These are phyloP conservation scores for Thunnus albacares DNA, from an alignment of 2,797 vertebrate species.

Conservation along the genomic window DNA sequence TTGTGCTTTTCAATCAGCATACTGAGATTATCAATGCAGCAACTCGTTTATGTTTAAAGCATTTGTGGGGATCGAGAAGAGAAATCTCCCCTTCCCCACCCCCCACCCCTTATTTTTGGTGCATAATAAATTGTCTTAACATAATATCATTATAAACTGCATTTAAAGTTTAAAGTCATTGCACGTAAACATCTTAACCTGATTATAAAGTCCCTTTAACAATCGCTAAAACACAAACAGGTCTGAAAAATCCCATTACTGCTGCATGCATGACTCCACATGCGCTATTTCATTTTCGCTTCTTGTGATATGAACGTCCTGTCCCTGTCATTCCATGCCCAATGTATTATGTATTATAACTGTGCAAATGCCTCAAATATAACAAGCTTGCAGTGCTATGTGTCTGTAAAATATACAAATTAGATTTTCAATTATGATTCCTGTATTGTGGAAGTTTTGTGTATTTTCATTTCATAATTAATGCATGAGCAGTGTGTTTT, in stretches of 20 bases:
- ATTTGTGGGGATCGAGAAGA: conserved; percentile 29
- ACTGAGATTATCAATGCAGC: conserved; percentile 42
- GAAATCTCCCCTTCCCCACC: not conserved
- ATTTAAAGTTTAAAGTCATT: conserved; percentile 77
- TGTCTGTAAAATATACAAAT: conserved; percentile 72
- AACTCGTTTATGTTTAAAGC: conserved; percentile 42
- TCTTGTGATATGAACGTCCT: conserved; percentile 74
- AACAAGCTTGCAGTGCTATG: conserved; percentile 61
- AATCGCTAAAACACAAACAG: conserved; percentile 78
- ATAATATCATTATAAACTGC: conserved; percentile 84
- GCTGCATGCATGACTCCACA: conserved; percentile 85
- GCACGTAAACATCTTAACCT: conserved; percentile 83
- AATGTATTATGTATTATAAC: conserved; percentile 69
- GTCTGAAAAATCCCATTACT: conserved; percentile 76
- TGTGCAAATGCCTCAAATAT: conserved; percentile 62
- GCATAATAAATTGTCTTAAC: conserved; percentile 51
- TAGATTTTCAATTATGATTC: conserved; percentile 81
- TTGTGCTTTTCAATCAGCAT: conserved; percentile 30
- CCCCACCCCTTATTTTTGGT: conserved; percentile 13
- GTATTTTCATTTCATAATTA: conserved; percentile 68
- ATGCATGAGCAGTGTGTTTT: conserved; percentile 77
- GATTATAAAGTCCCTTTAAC: conserved; percentile 91
- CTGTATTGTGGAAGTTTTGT: conserved; percentile 65
- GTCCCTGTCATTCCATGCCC: conserved; percentile 76
- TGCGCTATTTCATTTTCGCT: conserved; percentile 77